Percentiles rank a stretch among this genome's conserved stretches.
These are phyloP conservation scores for Selene dorsalis DNA, from an alignment of 2,797 vertebrate species.

Conservation along the genomic window DNA sequence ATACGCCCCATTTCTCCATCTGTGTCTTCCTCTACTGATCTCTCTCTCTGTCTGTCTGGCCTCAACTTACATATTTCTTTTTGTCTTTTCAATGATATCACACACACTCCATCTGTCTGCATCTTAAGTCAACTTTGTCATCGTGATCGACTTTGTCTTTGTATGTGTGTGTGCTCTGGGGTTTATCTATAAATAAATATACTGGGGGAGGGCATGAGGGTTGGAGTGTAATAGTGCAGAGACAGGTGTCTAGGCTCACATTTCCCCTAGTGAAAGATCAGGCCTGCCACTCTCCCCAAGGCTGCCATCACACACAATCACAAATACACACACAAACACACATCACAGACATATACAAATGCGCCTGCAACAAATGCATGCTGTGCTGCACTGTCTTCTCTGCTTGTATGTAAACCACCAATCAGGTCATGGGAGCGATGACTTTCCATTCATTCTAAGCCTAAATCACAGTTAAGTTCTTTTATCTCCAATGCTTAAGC, in stretches of 20 bases:
- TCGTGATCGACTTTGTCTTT: conserved; percentile 43
- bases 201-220: conserved; percentile 61
- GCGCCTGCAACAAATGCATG: conserved; percentile 37
- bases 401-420: conserved; percentile 36
- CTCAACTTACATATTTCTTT: background rate
- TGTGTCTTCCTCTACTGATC: background rate
- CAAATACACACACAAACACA: conserved; percentile 20
- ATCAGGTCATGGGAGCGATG: conserved; percentile 36
- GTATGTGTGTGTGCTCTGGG: conserved; percentile 30
- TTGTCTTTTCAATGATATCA: conserved; percentile 2
- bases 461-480: conserved; percentile 59
- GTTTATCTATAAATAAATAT: conserved; percentile 87
- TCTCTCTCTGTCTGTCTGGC: background rate
- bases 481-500: conserved; percentile 59
- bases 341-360: conserved; percentile 49
- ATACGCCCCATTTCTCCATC: background rate
- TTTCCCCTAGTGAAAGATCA: conserved; percentile 90
- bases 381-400: conserved; percentile 34
- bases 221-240: conserved; percentile 80
- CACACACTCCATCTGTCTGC: conserved; percentile 25
- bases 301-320: conserved; percentile 67
- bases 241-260: conserved; percentile 91
- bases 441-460: conserved; percentile 64
- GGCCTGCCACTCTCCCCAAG: conserved; percentile 84
- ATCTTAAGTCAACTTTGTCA: conserved; percentile 47